Evolutionary conservation across 2,113 vertebrate genomes (phyloP), one percentile per base, ranked within the genome.

Genomic region (Cebidichthys violaceus): DNA sequence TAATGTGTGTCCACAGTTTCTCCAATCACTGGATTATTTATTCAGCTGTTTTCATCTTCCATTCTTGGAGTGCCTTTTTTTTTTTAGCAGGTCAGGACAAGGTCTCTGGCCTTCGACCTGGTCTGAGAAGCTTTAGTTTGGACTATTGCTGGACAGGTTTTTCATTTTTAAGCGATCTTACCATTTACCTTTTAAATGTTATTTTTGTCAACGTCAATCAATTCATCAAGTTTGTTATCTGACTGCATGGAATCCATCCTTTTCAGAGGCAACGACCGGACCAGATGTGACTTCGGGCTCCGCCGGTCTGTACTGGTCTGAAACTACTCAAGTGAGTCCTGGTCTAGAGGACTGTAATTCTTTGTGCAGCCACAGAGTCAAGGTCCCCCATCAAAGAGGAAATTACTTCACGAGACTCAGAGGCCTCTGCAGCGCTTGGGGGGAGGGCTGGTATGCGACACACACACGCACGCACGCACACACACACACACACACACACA

Each of bases 341-440:
- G 62, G 55, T 72, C 39, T 61, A 54, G 37, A 72, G 29, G 41
- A 68, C 43, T 85, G 68, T 77, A 60, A 75, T 75, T 79, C 64
- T 55, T 60, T 76, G 43, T 79, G 57, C 70, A 55, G 64, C 41
- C 74, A 64, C 66, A 84, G 47, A 81, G 73, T 90, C 68, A 83
- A 78, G 79, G 82, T 77, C 78, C 77, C 79, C 71, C 57, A 68
- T 90, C 74, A 79, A 75, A 88, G 57, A 92, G 87, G 89, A 94
- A 93, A 91, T 93, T 65, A 89, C 86, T 92, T 90, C 83, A 90
- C 15, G 22, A 82, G 82, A 77, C 85, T 45, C 67, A 9, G 67
- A 52, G 73, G 85, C 77, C 79, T 85, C 45, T 60, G 75, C 27
- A 76, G 66, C 9, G 83, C 74, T 75, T 22, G 59, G 54, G 62